These are phyloP conservation scores for Tyria jacobaeae DNA, from an alignment of 2,888 invertebrate genomes.

Conservation along the genomic window DNA sequence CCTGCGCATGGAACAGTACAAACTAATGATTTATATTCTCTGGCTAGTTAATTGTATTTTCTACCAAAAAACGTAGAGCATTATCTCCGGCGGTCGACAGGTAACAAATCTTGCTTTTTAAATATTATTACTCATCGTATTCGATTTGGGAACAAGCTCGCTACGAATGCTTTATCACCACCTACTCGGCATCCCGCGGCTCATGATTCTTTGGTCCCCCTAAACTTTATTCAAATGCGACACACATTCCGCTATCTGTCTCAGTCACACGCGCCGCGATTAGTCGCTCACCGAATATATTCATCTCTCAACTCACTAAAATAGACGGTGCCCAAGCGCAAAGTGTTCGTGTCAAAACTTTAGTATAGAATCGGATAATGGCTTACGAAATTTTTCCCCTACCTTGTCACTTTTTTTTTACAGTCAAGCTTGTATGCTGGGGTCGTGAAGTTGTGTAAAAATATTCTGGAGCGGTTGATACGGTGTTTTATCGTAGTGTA, in stretches of 20 bases:
- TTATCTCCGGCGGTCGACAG: conserved; percentile 84
- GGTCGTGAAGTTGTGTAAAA: conserved; percentile 83
- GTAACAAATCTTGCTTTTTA: conserved; percentile 86
- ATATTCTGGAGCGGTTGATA: conserved; percentile 75
- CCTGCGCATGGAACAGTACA: conserved; percentile 67
- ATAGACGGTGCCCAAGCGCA: conserved; percentile 87
- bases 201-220: conserved; percentile 82
- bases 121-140: conserved; percentile 86
- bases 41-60: conserved; percentile 85
- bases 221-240: conserved; percentile 85
- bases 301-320: conserved; percentile 82
- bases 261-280: conserved; percentile 68
- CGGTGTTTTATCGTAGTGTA: conserved; percentile 70
- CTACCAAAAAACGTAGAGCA: conserved; percentile 79
- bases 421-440: conserved; percentile 80
- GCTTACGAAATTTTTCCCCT: conserved; percentile 86
- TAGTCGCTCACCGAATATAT: conserved; percentile 66
- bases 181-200: conserved; percentile 85
- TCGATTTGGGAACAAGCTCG: conserved; percentile 84
- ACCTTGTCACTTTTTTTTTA: conserved; percentile 82
- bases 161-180: conserved; percentile 87
- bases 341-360: conserved; percentile 86
- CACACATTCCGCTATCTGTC: conserved; percentile 80
- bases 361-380: conserved; percentile 82
- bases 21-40: conserved; percentile 78